phyloP scores from a whole-genome alignment of 2,888 invertebrate species.

The Disparrhopalites patrizii region DNA sequence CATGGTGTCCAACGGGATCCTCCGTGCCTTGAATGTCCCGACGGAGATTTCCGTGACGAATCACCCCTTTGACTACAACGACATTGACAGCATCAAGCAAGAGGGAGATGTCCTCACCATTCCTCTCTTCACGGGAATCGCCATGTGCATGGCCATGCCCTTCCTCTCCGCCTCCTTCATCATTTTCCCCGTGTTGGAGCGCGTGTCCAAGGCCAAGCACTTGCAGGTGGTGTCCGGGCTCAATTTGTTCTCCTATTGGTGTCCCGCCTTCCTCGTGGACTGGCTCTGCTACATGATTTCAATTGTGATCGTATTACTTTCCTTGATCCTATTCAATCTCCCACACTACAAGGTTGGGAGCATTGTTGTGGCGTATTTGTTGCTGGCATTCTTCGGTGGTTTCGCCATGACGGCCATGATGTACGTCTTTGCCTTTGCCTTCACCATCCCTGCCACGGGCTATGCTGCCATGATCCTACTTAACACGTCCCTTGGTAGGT shows the following conservation, averaged over 20 bases:
- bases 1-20: conserved; percentile 61
- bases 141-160: conserved; percentile 64
- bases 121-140: conserved; percentile 51
- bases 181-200: conserved; percentile 62
- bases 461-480: conserved; percentile 68
- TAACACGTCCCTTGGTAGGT: conserved; percentile 67
- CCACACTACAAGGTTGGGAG: conserved; percentile 30
- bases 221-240: conserved; percentile 70
- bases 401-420: conserved; percentile 68
- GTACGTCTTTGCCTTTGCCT: conserved; percentile 61
- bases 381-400: conserved; percentile 63
- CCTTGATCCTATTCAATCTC: conserved; percentile 52
- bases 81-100: conserved; percentile 55
- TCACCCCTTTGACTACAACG: conserved; percentile 64
- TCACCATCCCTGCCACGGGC: conserved; percentile 69
- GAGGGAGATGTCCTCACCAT: conserved; percentile 26
- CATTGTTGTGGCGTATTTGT: conserved; percentile 27
- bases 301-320: conserved; percentile 58
- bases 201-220: conserved; percentile 65
- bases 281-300: conserved; percentile 62
- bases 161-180: conserved; percentile 55
- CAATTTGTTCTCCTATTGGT: conserved; percentile 65
- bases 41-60: conserved; percentile 58
- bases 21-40: conserved; percentile 52
- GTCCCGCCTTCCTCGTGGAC: conserved; percentile 65